Conservation (phyloP, 2,113 vertebrate genomes). For the Gopherus flavomarginatus region DNA sequence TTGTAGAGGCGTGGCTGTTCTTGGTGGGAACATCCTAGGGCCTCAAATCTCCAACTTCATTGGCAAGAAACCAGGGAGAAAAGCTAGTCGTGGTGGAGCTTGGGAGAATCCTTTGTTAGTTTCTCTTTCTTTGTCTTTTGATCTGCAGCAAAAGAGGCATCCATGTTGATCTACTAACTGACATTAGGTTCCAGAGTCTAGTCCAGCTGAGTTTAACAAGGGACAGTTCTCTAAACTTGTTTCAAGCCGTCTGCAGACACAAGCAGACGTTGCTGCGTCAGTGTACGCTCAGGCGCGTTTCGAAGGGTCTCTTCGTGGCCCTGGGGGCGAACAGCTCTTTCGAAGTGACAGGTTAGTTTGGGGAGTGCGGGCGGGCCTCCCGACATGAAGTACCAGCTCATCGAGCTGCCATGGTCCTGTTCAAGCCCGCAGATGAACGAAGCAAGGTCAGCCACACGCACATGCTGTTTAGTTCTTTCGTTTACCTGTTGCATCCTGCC, state of each 20-base stretch:
- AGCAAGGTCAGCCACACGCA: neutral
- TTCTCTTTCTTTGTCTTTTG: neutral
- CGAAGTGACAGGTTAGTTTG: neutral
- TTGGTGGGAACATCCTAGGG: neutral
- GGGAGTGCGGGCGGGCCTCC: neutral
- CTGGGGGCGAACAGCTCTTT: neutral
- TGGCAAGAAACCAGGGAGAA: neutral
- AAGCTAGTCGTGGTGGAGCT: neutral
- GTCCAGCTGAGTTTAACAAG: neutral
- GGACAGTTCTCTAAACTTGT: neutral
- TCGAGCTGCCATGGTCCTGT: neutral
- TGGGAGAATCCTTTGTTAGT: neutral
- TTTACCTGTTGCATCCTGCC: fast-evolving
- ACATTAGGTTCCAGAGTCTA: no score
- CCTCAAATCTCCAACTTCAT: neutral
- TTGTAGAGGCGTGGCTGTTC: neutral
- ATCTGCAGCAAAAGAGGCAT: neutral
- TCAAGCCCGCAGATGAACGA: neutral
- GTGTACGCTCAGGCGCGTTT: neutral
- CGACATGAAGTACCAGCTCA: neutral
- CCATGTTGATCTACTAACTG: neutral
- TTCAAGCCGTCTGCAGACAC: neutral
- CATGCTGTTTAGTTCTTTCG: fast-evolving
- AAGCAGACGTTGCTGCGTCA: neutral
- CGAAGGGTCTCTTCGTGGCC: neutral